Evolutionary conservation across 2,113 vertebrate genomes (phyloP).

Genomic region (Rhea pennata): DNA sequence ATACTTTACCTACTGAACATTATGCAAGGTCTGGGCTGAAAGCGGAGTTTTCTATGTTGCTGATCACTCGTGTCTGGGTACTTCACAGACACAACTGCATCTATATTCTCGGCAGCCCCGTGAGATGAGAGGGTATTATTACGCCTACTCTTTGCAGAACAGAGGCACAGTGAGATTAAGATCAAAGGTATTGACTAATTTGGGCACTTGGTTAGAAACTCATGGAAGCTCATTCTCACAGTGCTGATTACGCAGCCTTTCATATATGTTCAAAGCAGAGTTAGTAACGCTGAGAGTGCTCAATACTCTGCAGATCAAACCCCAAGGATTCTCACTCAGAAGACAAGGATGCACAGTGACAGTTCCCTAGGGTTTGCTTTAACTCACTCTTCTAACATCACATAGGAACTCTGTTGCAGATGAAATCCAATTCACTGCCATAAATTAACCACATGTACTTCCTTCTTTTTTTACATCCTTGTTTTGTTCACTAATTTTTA

Average conservation of each 20-base stretch:
- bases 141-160: not conserved
- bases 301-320: not conserved
- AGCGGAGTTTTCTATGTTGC: not conserved
- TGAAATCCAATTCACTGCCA: not conserved
- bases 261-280: not conserved
- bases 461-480: not conserved
- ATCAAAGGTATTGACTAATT: constrained; percentile 50
- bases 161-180: not conserved
- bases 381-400: not conserved
- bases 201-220: not conserved
- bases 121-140: constrained; percentile 5
- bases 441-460: not conserved
- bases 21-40: not conserved
- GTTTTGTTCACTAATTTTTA: not conserved
- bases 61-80: not conserved
- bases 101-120: not conserved
- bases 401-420: not conserved
- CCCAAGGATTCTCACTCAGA: not conserved
- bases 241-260: not conserved
- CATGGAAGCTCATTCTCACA: constrained; percentile 20
- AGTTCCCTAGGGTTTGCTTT: not conserved
- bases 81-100: not conserved
- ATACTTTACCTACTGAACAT: not conserved
- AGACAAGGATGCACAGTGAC: not conserved
- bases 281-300: not conserved